Percentiles rank a stretch among this genome's conserved stretches.
Evolutionary conservation across 2,888 invertebrate genomes (phyloP).

Genomic region (Oscheius sp.): DNA sequence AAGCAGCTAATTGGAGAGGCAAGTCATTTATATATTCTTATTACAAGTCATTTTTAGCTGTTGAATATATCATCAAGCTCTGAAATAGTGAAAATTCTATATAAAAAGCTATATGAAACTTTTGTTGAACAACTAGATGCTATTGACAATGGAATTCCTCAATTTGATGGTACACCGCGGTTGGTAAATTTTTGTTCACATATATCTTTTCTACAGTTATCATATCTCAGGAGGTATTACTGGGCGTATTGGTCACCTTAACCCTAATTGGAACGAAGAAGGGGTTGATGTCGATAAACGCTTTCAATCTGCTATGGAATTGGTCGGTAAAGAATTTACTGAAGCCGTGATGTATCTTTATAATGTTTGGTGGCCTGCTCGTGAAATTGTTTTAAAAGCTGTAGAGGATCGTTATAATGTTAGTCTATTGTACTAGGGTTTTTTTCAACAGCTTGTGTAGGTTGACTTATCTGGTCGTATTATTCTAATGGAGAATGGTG

Average conservation of each 20-base stretch:
- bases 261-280: conserved; percentile 82
- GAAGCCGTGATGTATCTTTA: conserved; percentile 77
- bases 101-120: conserved; percentile 80
- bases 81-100: conserved; percentile 69
- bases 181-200: conserved; percentile 23
- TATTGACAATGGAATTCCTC: conserved; percentile 91
- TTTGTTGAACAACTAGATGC: conserved; percentile 94
- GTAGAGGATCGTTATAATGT: conserved; percentile 77
- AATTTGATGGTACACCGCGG: conserved; percentile 63
- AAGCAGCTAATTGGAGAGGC: conserved; percentile 77
- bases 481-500: conserved; percentile 76
- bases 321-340: conserved; percentile 78
- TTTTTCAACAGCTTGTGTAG: conserved; percentile 61
- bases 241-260: conserved; percentile 80
- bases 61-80: conserved; percentile 33
- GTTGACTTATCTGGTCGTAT: conserved; percentile 84
- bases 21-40: background rate
- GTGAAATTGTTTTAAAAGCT: conserved; percentile 80
- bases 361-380: conserved; percentile 85
- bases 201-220: conserved; percentile 46
- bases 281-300: conserved; percentile 72
- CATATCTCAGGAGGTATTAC: conserved; percentile 56
- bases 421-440: background rate
- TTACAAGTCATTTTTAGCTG: conserved; percentile 32
- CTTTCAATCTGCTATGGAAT: conserved; percentile 70